Evolutionary conservation across 2,797 vertebrate genomes (phyloP).

Genomic region (Rhinophrynus dorsalis): DNA sequence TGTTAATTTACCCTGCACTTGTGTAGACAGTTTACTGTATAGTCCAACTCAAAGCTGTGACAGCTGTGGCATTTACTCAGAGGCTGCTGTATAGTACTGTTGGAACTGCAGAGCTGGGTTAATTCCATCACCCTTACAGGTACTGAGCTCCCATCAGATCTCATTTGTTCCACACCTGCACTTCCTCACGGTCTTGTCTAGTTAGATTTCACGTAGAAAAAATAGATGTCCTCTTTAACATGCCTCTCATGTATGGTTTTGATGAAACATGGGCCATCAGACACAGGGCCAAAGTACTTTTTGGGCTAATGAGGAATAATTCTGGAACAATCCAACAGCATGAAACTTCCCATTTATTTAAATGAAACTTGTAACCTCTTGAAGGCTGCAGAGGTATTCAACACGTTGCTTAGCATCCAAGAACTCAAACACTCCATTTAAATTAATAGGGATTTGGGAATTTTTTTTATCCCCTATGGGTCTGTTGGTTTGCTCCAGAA

Average conservation of each 20-base stretch:
- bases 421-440: too few relatives aligned
- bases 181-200: conserved; percentile 9
- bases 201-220: conserved; percentile 13
- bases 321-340: too few relatives aligned
- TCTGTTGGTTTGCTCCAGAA: too few relatives aligned
- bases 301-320: too few relatives aligned
- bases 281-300: background rate
- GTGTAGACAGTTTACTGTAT: conserved; percentile 4
- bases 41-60: background rate
- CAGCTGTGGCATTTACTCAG: background rate
- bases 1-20: conserved; percentile 5
- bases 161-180: conserved; percentile 11
- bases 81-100: accelerated
- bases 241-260: background rate
- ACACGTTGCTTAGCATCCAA: too few relatives aligned
- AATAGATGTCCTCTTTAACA: conserved; percentile 2
- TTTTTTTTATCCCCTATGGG: too few relatives aligned
- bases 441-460: too few relatives aligned
- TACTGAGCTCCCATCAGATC: conserved; percentile 10
- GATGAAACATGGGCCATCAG: background rate
- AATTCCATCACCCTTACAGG: background rate
- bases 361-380: too few relatives aligned
- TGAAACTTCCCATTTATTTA: too few relatives aligned
- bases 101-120: background rate
- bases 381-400: too few relatives aligned